phyloP scores from a whole-genome alignment of 2,888 invertebrate species.

The Lydus trimaculatus region DNA sequence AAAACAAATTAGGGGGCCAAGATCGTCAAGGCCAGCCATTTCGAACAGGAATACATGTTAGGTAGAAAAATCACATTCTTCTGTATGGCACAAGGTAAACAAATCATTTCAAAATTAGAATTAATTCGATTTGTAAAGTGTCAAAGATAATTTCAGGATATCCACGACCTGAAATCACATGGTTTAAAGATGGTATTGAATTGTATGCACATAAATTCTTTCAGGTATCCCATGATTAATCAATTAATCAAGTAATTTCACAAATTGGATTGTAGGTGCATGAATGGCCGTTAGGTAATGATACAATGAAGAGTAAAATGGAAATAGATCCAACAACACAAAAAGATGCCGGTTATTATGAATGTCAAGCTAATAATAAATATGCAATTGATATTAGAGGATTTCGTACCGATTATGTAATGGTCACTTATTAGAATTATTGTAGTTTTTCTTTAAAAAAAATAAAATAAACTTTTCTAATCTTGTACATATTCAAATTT shows the following conservation, averaged over 20 bases:
- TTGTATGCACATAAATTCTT: conserved; percentile 75
- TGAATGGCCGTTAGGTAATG: conserved; percentile 71
- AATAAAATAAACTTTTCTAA: conserved; percentile 15
- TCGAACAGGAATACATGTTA: conserved; percentile 75
- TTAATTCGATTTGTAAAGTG: neutral
- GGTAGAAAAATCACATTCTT: conserved; percentile 80
- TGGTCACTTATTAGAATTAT: conserved; percentile 61
- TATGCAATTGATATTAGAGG: conserved; percentile 73
- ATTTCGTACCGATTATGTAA: conserved; percentile 71
- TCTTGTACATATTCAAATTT: neutral
- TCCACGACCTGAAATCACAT: conserved; percentile 77
- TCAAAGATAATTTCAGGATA: conserved; percentile 58
- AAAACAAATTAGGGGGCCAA: conserved; percentile 68
- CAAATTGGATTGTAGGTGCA: conserved; percentile 62
- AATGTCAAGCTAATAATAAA: conserved; percentile 76
- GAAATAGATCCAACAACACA: conserved; percentile 78
- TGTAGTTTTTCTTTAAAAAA: conserved; percentile 7
- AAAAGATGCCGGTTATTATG: conserved; percentile 75
- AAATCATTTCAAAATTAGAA: neutral
- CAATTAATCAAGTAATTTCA: too few species aligned
- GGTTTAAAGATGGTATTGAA: conserved; percentile 81
- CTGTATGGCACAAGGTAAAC: conserved; percentile 71
- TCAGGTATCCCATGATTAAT: too few species aligned
- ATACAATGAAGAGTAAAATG: conserved; percentile 75
- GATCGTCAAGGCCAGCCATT: conserved; percentile 74